These are phyloP conservation scores for Parauchenoglanis punctatus DNA, from an alignment of 2,797 vertebrate genomes.

Conservation along the genomic window DNA sequence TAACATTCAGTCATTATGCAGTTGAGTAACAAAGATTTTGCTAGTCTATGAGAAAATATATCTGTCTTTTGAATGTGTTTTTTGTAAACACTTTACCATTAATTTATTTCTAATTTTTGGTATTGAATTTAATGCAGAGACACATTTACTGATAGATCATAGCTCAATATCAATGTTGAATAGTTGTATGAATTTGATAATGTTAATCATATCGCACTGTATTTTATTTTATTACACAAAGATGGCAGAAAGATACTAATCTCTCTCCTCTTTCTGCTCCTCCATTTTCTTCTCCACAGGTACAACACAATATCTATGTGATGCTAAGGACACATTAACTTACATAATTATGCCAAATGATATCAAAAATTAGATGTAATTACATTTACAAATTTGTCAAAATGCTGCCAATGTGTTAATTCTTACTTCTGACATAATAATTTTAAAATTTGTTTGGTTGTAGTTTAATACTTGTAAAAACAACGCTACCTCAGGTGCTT, in stretches of 20 bases:
- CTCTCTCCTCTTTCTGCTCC: not conserved
- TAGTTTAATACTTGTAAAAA: slow-evolving; percentile 14
- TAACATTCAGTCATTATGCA: not conserved
- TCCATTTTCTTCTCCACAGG: not conserved
- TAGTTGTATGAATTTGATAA: not conserved
- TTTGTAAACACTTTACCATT: not conserved
- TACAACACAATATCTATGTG: not conserved
- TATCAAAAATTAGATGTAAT: slow-evolving; percentile 7
- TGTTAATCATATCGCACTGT: not conserved
- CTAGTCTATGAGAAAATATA: not conserved
- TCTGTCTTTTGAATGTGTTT: not conserved
- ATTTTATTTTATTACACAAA: not conserved
- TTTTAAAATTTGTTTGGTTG: not conserved
- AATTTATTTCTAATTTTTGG: not conserved
- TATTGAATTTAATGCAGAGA: not conserved
- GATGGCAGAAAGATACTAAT: not conserved
- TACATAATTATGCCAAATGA: not conserved
- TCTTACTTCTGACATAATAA: not conserved
- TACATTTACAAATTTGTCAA: not conserved
- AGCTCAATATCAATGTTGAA: not conserved
- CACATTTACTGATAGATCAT: not conserved
- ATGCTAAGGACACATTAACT: not conserved
- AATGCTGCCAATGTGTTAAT: not conserved
- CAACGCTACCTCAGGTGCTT: slow-evolving; percentile 38
- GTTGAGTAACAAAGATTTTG: not conserved